Evolutionary conservation across 2,797 vertebrate species (phyloP), one percentile per base, ranked within the genome.

Genomic region (Gorsachius magnificus): DNA sequence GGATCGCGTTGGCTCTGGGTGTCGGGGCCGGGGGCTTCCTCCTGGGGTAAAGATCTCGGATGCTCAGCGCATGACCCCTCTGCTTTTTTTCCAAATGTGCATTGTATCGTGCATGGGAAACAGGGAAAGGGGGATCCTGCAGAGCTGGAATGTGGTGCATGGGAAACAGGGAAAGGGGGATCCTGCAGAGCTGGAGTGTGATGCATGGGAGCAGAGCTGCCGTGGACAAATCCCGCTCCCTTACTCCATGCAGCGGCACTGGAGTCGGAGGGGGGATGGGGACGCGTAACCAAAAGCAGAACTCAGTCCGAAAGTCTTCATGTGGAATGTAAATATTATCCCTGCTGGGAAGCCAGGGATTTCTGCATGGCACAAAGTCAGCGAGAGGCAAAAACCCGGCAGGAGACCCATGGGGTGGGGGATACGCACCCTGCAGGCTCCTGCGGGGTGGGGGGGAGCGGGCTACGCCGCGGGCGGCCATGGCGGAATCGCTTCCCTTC

Each of bases 281-380:
- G 71, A 41, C 4, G 6, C 13, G 58, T 57, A 51, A 56, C 93
- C 87, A 43, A 91, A 54, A 76, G 84, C 91, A 57, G 81, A 58
- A 2, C 58, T 20, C 38, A 75, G 25, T 48, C 92, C 92, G 87
- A 25, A 48, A 74, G 68, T 16, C 72, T 58, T 41, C 3, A 3
- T n/a, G 75, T 41, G 93, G 85, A 95, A 96, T 95, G 95, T 96
- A 93, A 96, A 96, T 82, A 92, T 28, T 9, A 2, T 24, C 81
- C 20, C 70, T 92, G 96, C 92, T 93, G 91, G 90, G 31, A 46
- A 50, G 75, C 35, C 31, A 87, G 83, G 6, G 25, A n/a, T 79
- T 65, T 11, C 28, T 25, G 13, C 10, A 50, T n/a, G 54, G 4
- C 71, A 35, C 70, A 6, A 24, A 57, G 84, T 1, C 3, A 6